Evolutionary conservation across 2,888 invertebrate species (phyloP).

Genomic region (Oasisia sp.): DNA sequence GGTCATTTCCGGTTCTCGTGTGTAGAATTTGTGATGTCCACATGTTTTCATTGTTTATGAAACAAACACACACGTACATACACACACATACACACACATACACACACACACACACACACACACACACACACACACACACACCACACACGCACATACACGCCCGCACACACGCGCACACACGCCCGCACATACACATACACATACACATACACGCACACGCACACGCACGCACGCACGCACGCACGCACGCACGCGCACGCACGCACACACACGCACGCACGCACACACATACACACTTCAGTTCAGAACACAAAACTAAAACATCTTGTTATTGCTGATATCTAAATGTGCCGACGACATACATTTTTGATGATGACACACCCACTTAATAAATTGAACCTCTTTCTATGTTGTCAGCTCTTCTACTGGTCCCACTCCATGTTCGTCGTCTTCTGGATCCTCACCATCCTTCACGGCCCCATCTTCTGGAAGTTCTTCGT

Average conservation of each 20-base stretch:
- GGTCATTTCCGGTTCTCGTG: neutral
- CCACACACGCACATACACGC: neutral
- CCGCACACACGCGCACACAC: neutral
- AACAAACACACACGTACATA: neutral
- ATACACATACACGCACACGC: no score
- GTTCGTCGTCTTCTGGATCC: constrained; percentile 84
- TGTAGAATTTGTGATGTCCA: neutral
- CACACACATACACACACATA: no score
- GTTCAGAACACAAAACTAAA: neutral
- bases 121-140: no score
- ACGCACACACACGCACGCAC: neutral
- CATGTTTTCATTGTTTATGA: neutral
- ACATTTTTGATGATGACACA: neutral
- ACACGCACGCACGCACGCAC: neutral
- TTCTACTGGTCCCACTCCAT: constrained; percentile 95
- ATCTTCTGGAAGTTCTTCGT: constrained; percentile 97
- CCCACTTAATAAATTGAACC: neutral
- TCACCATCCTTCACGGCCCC: constrained; percentile 86
- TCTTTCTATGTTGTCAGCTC: constrained; percentile 70
- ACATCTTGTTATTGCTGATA: neutral
- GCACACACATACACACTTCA: neutral
- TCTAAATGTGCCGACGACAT: neutral
- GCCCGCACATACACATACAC: neutral
- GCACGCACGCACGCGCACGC: neutral
- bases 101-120: no score